Conservation (phyloP, 2,113 vertebrate species). For the Triplophysa siluroides region DNA sequence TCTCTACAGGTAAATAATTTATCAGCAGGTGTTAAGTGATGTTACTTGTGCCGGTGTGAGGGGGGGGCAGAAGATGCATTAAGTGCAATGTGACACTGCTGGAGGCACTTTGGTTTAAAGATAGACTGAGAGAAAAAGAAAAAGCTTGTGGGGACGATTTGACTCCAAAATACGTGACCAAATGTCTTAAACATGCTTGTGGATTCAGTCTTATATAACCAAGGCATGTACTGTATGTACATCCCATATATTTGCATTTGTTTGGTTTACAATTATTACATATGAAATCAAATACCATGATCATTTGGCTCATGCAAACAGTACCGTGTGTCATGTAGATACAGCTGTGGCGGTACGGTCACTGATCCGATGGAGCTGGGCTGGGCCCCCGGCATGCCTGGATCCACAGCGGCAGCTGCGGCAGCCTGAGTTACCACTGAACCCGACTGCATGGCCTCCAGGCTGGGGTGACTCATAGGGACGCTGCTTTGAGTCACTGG, state of each 20-base stretch:
- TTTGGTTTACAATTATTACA: too few relatives aligned
- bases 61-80: constrained; percentile 12
- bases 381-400: constrained; percentile 50
- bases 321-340: constrained; percentile 96
- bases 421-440: constrained; percentile 62
- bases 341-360: constrained; percentile 83
- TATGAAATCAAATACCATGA: not conserved
- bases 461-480: constrained; percentile 45
- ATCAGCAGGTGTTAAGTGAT: constrained; percentile 63
- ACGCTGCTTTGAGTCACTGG: constrained; percentile 63
- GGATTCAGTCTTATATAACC: too few relatives aligned
- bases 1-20: constrained; percentile 69
- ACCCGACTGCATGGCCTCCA: constrained; percentile 59
- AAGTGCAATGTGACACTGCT: constrained; percentile 17
- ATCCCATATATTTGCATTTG: too few relatives aligned
- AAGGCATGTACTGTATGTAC: too few relatives aligned
- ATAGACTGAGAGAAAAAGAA: not conserved
- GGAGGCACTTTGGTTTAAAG: constrained; percentile 3
- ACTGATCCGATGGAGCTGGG: constrained; percentile 67
- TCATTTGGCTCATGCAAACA: not conserved
- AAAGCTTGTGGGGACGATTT: not conserved
- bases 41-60: constrained; percentile 54
- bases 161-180: too few relatives aligned
- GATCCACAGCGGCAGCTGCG: constrained; percentile 53
- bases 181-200: too few relatives aligned